These are phyloP conservation scores for Tetrao urogallus DNA, from an alignment of 2,113 vertebrate species.

Conservation along the genomic window DNA sequence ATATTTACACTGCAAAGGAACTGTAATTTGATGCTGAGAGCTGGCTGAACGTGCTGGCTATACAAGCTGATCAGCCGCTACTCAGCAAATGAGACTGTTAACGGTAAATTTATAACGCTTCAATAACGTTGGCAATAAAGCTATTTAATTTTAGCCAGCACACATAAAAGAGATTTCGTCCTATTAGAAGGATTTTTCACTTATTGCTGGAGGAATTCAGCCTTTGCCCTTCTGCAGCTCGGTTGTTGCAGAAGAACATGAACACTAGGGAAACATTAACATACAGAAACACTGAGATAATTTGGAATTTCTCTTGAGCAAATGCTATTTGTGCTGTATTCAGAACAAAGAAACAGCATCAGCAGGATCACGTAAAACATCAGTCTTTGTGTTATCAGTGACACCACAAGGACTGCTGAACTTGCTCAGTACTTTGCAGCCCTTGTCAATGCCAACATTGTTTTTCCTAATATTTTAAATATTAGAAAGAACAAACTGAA, in stretches of 20 bases:
- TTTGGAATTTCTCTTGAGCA: not conserved
- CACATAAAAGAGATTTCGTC: not conserved
- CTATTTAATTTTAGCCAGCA: slow-evolving; percentile 7
- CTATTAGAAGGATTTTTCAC: not conserved
- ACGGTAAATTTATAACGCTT: not conserved
- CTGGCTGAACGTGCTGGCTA: not conserved
- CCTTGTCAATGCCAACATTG: not conserved
- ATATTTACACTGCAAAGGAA: not conserved
- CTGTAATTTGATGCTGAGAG: not conserved
- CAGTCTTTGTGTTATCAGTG: not conserved
- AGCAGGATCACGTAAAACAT: not conserved
- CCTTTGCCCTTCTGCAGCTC: not conserved
- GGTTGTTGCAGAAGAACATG: not conserved
- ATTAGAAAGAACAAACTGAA: not conserved
- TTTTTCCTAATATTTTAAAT: not conserved
- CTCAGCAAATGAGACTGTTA: not conserved
- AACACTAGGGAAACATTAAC: not conserved
- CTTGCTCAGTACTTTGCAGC: not conserved
- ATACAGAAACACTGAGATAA: not conserved
- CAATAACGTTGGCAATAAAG: not conserved
- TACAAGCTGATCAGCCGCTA: not conserved
- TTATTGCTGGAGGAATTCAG: not conserved
- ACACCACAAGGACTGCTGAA: not conserved
- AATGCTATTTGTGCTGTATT: not conserved
- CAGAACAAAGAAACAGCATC: not conserved